Percentiles rank a stretch among this genome's conserved stretches.
These are phyloP conservation scores for Desmodus rotundus DNA, from an alignment of 2,113 vertebrate species.

Conservation along the genomic window DNA sequence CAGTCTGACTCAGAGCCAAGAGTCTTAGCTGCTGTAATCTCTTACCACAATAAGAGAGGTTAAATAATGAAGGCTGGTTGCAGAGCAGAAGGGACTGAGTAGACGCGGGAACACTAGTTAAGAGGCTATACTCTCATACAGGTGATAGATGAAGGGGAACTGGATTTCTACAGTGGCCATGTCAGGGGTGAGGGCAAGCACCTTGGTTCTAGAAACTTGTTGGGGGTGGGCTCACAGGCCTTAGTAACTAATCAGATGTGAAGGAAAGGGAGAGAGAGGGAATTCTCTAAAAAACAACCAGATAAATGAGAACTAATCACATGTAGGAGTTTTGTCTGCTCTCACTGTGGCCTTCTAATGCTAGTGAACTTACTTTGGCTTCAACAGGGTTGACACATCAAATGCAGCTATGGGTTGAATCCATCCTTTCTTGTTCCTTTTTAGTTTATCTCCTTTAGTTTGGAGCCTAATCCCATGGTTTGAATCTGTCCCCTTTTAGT, in stretches of 20 bases:
- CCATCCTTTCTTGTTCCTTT: neutral
- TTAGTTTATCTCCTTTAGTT: neutral
- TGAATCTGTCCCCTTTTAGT: neutral
- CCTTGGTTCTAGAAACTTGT: neutral
- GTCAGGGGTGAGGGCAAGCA: neutral
- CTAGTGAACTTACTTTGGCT: neutral
- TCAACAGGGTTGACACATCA: neutral
- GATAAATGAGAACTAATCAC: neutral
- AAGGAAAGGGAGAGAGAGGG: too few species aligned
- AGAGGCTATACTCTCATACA: neutral
- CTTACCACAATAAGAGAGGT: neutral
- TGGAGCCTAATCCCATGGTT: neutral
- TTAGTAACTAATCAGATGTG: neutral
- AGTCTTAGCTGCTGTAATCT: neutral
- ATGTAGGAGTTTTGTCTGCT: neutral
- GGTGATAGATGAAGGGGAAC: neutral
- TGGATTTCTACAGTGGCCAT: neutral
- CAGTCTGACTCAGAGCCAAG: neutral
- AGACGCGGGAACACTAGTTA: neutral
- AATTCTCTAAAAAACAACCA: neutral
- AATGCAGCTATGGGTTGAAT: neutral
- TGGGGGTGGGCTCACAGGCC: neutral
- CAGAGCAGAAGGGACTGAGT: neutral
- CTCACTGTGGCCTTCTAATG: neutral
- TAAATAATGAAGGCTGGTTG: neutral